Evolutionary conservation across 2,888 invertebrate species (phyloP), one percentile per base, ranked within the genome.

Genomic region (Busseola fusca): DNA sequence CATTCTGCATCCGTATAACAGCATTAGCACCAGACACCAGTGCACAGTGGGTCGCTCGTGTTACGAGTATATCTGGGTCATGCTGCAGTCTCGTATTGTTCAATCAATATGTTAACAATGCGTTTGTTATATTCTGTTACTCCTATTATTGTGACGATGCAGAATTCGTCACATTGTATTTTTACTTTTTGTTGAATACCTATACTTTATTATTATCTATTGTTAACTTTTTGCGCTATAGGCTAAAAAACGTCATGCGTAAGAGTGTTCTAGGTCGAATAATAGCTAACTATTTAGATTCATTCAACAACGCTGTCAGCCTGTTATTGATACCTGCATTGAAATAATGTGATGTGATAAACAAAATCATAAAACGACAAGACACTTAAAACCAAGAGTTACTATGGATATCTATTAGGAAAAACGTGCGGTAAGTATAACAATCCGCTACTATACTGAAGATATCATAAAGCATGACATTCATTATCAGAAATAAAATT

Each of bases 41-140:
- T 87, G 88, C 86, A 88, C 88, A 88, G 85, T 86, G 89, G 91
- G 90, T 91, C 92, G 91, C 86, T 88, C 86, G 88, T 86, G 86
- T 86, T 86, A 87, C 87, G 86, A 86, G 56, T 85, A 87, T 87
- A 94, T 91, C 88, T 93, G 89, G 94, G 94, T 92, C 94, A 91
- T 83, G 84, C 88, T 87, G 88, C 87, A 89, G 86, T 78, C 88
- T 84, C 82, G 77, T 81, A 87, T 91, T 91, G 89, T 91, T 85
- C 81, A 93, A 92, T 92, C 91, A 89, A 93, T 91, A 91, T 88
- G 85, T 85, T 86, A 76, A 86, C 86, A 86, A 84, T 81, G 74
- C 72, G 63, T 83, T 76, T 67, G 64, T 74, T 65, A 69, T 66
- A 67, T 74, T 69, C 59, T 72, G 56, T 65, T 69, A 59, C 67